Evolutionary conservation across 2,888 invertebrate genomes (phyloP), one percentile per base, ranked within the genome.

Genomic region (Trachelus iudaicus): DNA sequence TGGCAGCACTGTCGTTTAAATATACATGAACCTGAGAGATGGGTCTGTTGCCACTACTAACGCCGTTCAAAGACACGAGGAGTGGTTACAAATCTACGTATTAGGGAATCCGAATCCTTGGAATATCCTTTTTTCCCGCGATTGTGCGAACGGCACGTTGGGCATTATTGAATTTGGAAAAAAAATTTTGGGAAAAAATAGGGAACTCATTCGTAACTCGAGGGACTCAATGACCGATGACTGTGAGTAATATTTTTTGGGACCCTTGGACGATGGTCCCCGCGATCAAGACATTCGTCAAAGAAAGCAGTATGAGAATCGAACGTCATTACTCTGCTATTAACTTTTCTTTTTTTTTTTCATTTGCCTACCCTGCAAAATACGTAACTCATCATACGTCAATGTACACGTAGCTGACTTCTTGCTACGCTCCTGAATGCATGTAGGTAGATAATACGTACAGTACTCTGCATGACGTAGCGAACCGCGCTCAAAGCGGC

Each of bases 371-470:
- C 9, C 23, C 9, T 34, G 75, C 74, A 73, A 69, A 75, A 74
- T 76, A 82, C 77, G 76, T 79, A 76, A 83, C 84, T 86, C 85
- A 82, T 86, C 82, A 83, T 83, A 80, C 85, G 82, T 83, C 81
- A 83, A 78, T 79, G 78, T 80, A 15, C 79, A 69, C 71, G 69
- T 73, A 71, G 76, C 71, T 69, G 69, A 56, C 56, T 56, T 23
- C 56, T 56, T 56, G 56, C 56, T 56, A 56, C 56, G 56, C 56
- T 56, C 69, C 69, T 68, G 69, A 76, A 30, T 76, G 76, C 75
- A 71, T 31, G 71, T 71, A 33, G 71, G 31, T 13, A 31, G 71
- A 31, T 81, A 83, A 83, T 82, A 81, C 78, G 77, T 79, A 76
- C 79, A 37, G 77, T 74, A 79, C 84, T 30, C 85, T 79, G 78